Base-by-base conservation (phyloP, 92 coral and sea anemone genomes). In the Micromussa lordhowensis region DNA sequence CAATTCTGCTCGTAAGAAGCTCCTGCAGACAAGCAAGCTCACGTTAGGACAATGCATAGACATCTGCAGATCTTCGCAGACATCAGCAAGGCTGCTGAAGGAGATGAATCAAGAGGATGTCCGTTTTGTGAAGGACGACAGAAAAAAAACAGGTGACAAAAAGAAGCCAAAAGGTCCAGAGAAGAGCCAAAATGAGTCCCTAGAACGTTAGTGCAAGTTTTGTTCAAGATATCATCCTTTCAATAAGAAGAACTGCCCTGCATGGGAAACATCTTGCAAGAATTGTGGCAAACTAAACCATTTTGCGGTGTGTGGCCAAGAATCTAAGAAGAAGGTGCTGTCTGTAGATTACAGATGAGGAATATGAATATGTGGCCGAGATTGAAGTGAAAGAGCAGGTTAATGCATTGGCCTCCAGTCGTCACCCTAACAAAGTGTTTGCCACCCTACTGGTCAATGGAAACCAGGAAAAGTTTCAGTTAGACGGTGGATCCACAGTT, bases 361-460 rank as follows among this genome's bases (percentile, higher is more conserved):
- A 87, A 4, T 48, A 80, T 1, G 87, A 80, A 66, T 78, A 77
- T 86, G 54, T 78, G n/a, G 81, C 59, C 29, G 54, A 35, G 78
- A 57, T 80, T 22, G 70, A 61, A 40, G 78, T 63, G 12, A 55
- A 69, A 28, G 51, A 68, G 53, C 31, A 36, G 63, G 75, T 77
- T 49, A 79, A 48, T 44, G 5, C n/a, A 40, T 76, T 84, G 11
- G 80, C 79, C 51, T 30, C 54, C 21, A 35, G 53, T 40, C 78
- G 53, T 4, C 51, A 29, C 75, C 81, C 51, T 29, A 83, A 61
- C 71, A 84, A 84, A 74, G 82, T 69, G 36, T 68, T 88, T 91
- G 91, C 91, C 82, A 91, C 85, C 66, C 51, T 86, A 73, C n/a
- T 34, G 66, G 55, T 88, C 64, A 88, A 88, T 92, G 94, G 72